phyloP scores from a whole-genome alignment of 1,140 invertebrate genomes.

The Cardiocondyla obscurior region DNA sequence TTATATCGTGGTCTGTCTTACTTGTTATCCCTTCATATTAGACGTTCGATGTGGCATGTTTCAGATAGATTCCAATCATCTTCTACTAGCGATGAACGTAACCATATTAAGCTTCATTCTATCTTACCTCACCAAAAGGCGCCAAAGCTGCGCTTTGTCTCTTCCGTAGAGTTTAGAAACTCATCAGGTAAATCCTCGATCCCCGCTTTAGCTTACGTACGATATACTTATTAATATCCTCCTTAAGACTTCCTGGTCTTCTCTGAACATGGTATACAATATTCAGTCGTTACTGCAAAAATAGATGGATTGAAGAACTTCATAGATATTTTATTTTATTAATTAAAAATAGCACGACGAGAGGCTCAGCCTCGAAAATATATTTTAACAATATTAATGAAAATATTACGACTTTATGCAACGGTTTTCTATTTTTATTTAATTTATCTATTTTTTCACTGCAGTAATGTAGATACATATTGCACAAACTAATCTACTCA shows the following conservation, averaged over 20 bases:
- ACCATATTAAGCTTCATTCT: slow-evolving; percentile 84
- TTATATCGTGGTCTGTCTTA: slow-evolving; percentile 58
- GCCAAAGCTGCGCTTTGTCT: slow-evolving; percentile 91
- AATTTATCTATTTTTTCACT: not conserved
- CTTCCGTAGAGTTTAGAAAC: slow-evolving; percentile 89
- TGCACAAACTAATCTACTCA: not conserved
- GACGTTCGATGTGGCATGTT: slow-evolving; percentile 85
- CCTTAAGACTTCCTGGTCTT: not conserved
- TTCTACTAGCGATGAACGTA: slow-evolving; percentile 85
- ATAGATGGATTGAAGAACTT: slow-evolving; percentile 4
- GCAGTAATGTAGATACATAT: not conserved
- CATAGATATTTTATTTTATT: not conserved
- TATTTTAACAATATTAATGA: too few species aligned
- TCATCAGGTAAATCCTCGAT: slow-evolving; percentile 86
- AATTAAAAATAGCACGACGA: not conserved
- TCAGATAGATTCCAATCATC: slow-evolving; percentile 86
- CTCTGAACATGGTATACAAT: not conserved
- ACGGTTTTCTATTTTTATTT: not conserved
- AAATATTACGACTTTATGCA: slow-evolving; percentile 3
- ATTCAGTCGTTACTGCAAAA: slow-evolving; percentile 10
- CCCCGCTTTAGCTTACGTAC: slow-evolving; percentile 60
- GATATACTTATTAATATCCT: slow-evolving; percentile 20
- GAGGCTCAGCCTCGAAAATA: not conserved
- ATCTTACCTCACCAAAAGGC: slow-evolving; percentile 85
- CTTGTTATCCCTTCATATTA: slow-evolving; percentile 76